Base-by-base conservation (phyloP, 2,888 invertebrate species). In the Cloeon dipterum region DNA sequence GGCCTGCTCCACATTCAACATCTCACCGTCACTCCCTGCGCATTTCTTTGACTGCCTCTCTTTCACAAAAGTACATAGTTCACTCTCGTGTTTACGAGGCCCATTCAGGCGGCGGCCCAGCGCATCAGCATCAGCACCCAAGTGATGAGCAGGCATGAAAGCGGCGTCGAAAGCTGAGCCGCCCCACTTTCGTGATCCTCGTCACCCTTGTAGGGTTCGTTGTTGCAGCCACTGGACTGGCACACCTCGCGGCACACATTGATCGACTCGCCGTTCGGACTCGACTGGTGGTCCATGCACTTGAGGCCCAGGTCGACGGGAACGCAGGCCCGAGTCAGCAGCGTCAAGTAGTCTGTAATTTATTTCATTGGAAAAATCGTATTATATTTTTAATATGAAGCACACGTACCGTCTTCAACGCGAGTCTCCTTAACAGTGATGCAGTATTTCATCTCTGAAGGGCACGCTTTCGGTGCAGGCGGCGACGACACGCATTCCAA, bases 171-270 rank as follows among this genome's bases (percentile, higher is more conserved):
- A n/a, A n/a, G n/a, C n/a, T n/a, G n/a, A n/a, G n/a, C n/a, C n/a
- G n/a, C n/a, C n/a, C n/a, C n/a, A n/a, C n/a, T n/a, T n/a, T n/a
- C n/a, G n/a, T n/a, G n/a, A n/a, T n/a, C n/a, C n/a, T n/a, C n/a
- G n/a, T n/a, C n/a, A n/a, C n/a, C n/a, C n/a, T n/a, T n/a, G n/a
- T n/a, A n/a, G n/a, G n/a, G n/a, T n/a, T n/a, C n/a, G n/a, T n/a
- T 16, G 29, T 29, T 29, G 29, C 29, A 29, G 29, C 29, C 29
- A 29, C 29, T 29, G n/a, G 13, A 29, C n/a, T 29, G 16, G n/a
- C 29, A 29, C 14, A 16, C 29, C n/a, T 29, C 29, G n/a, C 29
- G 29, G 16, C 29, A 29, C 14, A 29, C 29, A n/a, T 14, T n/a
- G 5, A 29, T 16, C n/a, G 16, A 29, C 13, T 29, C 29, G 5